Evolutionary conservation across 2,888 invertebrate genomes (phyloP).

Genomic region (Oscheius sp.): DNA sequence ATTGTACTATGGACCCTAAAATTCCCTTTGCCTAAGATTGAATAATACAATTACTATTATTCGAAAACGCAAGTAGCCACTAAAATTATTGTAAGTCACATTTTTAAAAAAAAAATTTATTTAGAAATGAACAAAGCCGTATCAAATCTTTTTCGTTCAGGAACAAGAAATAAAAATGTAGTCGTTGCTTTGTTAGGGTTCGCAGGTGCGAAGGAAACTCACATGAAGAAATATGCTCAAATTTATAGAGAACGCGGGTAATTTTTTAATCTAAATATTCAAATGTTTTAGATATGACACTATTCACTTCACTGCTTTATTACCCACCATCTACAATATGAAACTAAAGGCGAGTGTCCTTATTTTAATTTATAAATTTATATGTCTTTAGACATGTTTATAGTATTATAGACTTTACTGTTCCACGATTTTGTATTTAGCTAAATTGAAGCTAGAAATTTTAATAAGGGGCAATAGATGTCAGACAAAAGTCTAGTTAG

Average conservation of each 20-base stretch:
- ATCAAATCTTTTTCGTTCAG: background rate
- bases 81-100: no score
- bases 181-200: slow-evolving; percentile 1
- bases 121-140: slow-evolving; percentile 5
- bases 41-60: no score
- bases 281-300: slow-evolving; percentile 7
- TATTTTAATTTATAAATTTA: background rate
- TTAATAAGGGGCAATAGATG: no score
- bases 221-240: slow-evolving; percentile 15
- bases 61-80: no score
- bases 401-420: no score
- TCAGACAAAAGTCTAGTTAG: no score
- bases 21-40: no score
- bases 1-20: no score
- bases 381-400: no score
- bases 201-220: slow-evolving; percentile 6
- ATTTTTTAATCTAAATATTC: background rate
- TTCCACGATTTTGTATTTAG: no score
- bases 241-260: slow-evolving; percentile 14
- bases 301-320: background rate
- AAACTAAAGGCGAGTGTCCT: background rate
- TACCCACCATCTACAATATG: background rate
- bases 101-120: no score
- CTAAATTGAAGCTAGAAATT: no score
- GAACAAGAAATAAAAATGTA: background rate